These are phyloP conservation scores for Hystrix brachyura DNA, from an alignment of 2,113 vertebrate genomes.

Conservation along the genomic window DNA sequence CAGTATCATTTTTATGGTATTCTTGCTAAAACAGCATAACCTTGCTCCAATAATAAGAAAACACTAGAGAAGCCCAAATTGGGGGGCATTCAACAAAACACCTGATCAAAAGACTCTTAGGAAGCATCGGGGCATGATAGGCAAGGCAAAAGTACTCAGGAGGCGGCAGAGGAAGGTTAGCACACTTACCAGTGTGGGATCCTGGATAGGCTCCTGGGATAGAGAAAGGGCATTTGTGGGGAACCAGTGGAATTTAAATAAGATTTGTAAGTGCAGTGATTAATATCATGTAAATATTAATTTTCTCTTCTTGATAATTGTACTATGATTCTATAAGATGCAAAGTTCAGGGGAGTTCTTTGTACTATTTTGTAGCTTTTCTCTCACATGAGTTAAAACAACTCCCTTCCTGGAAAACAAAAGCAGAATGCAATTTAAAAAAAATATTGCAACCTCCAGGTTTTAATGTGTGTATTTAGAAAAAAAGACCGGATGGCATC, in stretches of 20 bases:
- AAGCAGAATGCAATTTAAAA: neutral
- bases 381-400: constrained; percentile 24
- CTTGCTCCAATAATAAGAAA: neutral
- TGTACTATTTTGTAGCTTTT: neutral
- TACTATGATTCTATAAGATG: neutral
- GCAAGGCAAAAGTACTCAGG: neutral
- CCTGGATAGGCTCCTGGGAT: neutral
- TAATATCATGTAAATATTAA: neutral
- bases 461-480: neutral
- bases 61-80: neutral
- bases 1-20: neutral
- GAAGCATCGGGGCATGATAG: neutral
- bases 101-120: neutral
- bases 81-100: neutral
- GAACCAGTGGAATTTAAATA: neutral
- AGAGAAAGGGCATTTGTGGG: neutral
- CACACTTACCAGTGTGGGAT: neutral
- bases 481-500: neutral
- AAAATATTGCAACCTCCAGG: neutral
- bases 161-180: neutral
- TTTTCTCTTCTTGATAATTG: neutral
- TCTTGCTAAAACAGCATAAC: constrained; percentile 16
- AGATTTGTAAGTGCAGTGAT: neutral
- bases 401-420: neutral
- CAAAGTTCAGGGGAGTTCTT: neutral